Base-by-base conservation (phyloP, 2,888 invertebrate genomes). In the Hemaris fuciformis region DNA sequence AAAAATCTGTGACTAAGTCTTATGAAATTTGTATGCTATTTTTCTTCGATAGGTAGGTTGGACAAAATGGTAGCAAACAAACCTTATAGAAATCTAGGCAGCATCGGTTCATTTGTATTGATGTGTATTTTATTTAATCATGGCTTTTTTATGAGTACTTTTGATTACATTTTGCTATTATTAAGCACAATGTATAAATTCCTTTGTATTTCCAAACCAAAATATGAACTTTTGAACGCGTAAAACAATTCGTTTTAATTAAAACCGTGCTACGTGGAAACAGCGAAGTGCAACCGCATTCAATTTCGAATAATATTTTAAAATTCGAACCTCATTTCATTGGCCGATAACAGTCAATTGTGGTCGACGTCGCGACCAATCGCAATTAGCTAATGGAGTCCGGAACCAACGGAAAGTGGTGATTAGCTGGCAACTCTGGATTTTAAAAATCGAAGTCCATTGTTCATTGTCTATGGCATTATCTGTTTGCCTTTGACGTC, bases 331-430 rank as follows among this genome's bases (percentile, higher is more conserved):
- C 23, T 67, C 66, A 70, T 73, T 72, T 72, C 46, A 70, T 71
- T 69, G 65, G 64, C 46, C 23, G 65, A 46, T 58, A 63, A 67
- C 66, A 69, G 67, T 70, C 70, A 75, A 69, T 74, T 74, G 75
- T 72, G 73, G 75, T 70, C 67, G 63, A 64, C 65, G 67, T 65
- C 63, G 63, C 68, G 67, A 71, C 77, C 80, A 76, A 75, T 80
- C 25, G 76, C 80, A 79, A 83, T 83, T 80, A 82, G 78, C 76
- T 81, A 81, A 82, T 83, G 76, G 78, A 74, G 64, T 66, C 65
- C 63, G 66, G 69, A 62, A 64, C 68, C 73, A 73, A 79, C 74
- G 66, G 68, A 70, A 48, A 60, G 57, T 64, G 62, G 25, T 60
- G 61, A 61, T 65, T 69, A 71, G 69, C 63, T 64, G 63, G 18